Evolutionary conservation across 2,797 vertebrate genomes (phyloP).

Genomic region (Darevskia nairensis): DNA sequence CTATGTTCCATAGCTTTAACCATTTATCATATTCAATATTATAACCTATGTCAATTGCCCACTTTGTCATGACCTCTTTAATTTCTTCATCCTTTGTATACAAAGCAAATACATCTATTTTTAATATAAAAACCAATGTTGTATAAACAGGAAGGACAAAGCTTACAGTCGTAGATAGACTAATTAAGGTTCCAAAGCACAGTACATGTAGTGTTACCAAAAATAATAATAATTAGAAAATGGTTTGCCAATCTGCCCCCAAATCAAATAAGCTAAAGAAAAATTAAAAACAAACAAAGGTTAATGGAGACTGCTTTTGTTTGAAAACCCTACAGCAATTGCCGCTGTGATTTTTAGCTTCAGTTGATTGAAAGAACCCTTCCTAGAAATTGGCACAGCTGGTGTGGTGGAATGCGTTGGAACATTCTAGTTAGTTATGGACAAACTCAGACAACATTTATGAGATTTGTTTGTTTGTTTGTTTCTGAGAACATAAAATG

Average conservation of each 20-base stretch:
- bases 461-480: not conserved
- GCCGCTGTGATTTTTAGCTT: not conserved
- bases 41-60: too few species aligned
- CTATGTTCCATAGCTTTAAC: too few species aligned
- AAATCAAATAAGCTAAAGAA: not conserved
- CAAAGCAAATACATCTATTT: too few species aligned
- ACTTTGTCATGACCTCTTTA: too few species aligned
- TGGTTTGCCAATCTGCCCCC: not conserved
- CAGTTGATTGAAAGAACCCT: not conserved
- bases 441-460: not conserved
- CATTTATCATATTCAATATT: too few species aligned
- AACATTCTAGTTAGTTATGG: not conserved
- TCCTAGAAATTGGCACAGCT: not conserved
- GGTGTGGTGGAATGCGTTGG: too few species aligned
- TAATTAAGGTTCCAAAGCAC: not conserved
- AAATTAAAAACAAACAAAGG: not conserved
- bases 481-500: not conserved
- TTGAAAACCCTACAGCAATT: not conserved
- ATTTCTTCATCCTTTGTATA: too few species aligned
- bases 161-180: not conserved
- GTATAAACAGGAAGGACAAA: not conserved
- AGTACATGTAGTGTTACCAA: not conserved
- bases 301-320: not conserved
- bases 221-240: too few species aligned
- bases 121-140: not conserved